phyloP scores from a whole-genome alignment of 2,797 vertebrate genomes.

The Yasuhikotakia modesta region DNA sequence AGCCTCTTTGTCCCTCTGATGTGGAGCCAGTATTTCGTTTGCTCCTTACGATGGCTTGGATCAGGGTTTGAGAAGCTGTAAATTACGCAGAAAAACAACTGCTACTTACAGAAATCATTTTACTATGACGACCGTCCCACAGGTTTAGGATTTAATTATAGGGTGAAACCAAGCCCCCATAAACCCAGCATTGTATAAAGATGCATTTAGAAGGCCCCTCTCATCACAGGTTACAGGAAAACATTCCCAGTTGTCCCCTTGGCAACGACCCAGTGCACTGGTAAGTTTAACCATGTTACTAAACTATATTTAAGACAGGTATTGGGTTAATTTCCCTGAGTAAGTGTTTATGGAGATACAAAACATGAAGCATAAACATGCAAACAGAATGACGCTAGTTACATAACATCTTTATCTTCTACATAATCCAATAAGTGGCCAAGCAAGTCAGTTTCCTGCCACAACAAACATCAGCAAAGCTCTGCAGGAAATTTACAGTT shows the following conservation, averaged over 20 bases:
- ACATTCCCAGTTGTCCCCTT: no score
- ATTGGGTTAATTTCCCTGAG: constrained; percentile 4
- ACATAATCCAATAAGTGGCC: constrained; percentile 14
- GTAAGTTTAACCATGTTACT: no score
- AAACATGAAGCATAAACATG: constrained; percentile 3
- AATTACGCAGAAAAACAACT: constrained; percentile 7
- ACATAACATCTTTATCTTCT: constrained; percentile 28
- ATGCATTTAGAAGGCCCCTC: not conserved
- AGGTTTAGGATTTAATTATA: not conserved
- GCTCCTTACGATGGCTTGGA: constrained; percentile 31
- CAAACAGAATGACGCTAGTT: constrained; percentile 27
- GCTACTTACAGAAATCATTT: not conserved
- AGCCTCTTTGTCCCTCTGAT: constrained; percentile 34
- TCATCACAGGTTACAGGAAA: not conserved
- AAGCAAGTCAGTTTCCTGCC: constrained; percentile 6
- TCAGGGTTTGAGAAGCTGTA: constrained; percentile 12
- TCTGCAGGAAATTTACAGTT: not conserved
- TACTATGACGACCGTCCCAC: not conserved
- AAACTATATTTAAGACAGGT: not conserved
- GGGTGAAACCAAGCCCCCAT: not conserved
- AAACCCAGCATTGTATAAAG: not conserved
- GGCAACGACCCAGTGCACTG: no score
- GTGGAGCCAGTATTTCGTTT: constrained; percentile 20
- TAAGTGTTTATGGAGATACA: not conserved
- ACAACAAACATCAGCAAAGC: no score